phyloP scores from a whole-genome alignment of 2,888 invertebrate genomes.

The Oegoconia quadripuncta region DNA sequence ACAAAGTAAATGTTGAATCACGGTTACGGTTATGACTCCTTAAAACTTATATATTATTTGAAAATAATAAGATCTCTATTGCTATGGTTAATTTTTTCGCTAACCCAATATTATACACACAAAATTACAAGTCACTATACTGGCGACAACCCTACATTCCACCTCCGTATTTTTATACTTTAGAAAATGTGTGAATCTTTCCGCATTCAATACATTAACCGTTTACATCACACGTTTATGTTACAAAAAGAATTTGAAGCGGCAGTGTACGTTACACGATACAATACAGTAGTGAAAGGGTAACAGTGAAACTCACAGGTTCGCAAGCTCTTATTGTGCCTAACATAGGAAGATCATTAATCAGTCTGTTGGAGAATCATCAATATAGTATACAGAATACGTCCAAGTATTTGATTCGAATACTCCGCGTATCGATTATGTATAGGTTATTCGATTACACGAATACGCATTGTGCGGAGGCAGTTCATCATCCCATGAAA shows the following conservation, averaged over 20 bases:
- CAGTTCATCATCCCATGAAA: constrained; percentile 61
- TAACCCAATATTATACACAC: constrained; percentile 33
- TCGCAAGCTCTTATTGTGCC: constrained; percentile 60
- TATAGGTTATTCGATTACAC: constrained; percentile 72
- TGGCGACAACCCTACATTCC: constrained; percentile 72
- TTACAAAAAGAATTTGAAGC: constrained; percentile 7
- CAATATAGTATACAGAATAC: constrained; percentile 74
- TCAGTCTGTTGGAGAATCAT: constrained; percentile 76
- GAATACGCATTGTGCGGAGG: constrained; percentile 53
- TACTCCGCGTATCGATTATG: constrained; percentile 68
- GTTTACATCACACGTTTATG: neutral
- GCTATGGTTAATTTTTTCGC: constrained; percentile 40
- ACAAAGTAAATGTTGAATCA: no score
- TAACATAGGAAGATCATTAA: constrained; percentile 68
- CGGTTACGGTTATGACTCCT: no score
- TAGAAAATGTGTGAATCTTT: constrained; percentile 5
- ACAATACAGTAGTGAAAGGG: constrained; percentile 15
- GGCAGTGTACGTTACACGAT: constrained; percentile 31
- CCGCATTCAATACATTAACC: constrained; percentile 30
- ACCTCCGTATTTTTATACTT: constrained; percentile 28
- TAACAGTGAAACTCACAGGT: constrained; percentile 44
- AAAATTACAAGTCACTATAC: constrained; percentile 68
- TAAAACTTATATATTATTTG: neutral
- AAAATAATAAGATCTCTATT: neutral
- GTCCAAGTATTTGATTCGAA: constrained; percentile 73